phyloP scores from a whole-genome alignment of 2,797 vertebrate genomes.

The Halcyon smyrnensis region DNA sequence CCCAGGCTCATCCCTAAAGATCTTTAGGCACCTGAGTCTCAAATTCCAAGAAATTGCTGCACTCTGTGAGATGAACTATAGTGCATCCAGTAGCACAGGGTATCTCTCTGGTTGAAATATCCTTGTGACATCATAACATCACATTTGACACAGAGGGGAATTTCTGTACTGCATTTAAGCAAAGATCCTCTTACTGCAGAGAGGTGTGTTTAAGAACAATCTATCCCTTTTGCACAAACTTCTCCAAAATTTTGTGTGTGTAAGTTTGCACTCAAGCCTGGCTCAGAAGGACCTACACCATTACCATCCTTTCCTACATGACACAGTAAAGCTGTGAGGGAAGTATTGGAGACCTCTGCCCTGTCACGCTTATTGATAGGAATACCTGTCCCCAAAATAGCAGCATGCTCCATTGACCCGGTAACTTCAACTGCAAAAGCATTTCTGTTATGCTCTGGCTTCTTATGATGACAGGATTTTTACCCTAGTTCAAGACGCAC shows the following conservation, averaged over 20 bases:
- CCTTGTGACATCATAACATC: fast-evolving
- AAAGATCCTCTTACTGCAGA: no score
- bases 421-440: background rate
- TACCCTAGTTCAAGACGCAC: background rate
- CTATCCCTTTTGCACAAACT: background rate
- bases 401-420: background rate
- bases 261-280: background rate
- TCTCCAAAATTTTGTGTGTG: background rate
- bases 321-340: background rate
- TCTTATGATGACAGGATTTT: fast-evolving
- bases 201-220: background rate
- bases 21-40: background rate
- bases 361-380: background rate
- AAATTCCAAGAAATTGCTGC: background rate
- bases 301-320: background rate
- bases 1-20: background rate
- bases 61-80: fast-evolving
- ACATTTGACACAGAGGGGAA: background rate
- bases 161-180: no score
- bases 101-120: background rate
- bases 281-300: background rate
- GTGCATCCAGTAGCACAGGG: background rate
- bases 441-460: background rate
- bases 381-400: background rate
- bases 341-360: background rate